Evolutionary conservation across 2,797 vertebrate species (phyloP).

Genomic region (Pseudomugil gertrudae): DNA sequence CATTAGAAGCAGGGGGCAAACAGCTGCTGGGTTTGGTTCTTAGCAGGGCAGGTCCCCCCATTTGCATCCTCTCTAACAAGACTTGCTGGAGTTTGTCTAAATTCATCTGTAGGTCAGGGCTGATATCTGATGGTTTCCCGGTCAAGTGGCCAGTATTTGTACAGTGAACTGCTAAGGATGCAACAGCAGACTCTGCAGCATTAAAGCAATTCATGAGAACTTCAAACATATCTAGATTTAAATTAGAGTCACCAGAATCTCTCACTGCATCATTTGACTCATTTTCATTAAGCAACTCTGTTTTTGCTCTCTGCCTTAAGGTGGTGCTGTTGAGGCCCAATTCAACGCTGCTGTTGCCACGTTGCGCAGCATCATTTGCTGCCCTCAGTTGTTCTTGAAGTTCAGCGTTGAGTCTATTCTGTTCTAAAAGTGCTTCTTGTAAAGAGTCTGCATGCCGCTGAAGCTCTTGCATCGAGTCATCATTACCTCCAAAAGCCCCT

Average conservation of each 20-base stretch:
- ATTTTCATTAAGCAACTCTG: conserved; percentile 25
- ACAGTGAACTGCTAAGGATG: conserved; percentile 70
- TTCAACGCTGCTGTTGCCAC: background rate
- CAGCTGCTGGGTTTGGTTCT: conserved; percentile 9
- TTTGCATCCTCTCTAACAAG: conserved; percentile 62
- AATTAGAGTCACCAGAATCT: conserved; percentile 16
- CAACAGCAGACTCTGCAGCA: conserved; percentile 71
- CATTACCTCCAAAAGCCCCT: conserved; percentile 1
- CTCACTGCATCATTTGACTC: conserved; percentile 4
- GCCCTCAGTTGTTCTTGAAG: conserved; percentile 70
- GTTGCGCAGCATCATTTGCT: conserved; percentile 44
- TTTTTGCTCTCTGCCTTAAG: conserved; percentile 17
- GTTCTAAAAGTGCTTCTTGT: conserved; percentile 74
- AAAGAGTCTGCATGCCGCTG: conserved; percentile 67
- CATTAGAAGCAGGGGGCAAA: conserved; percentile 12
- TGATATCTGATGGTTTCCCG: conserved; percentile 28
- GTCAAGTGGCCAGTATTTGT: conserved; percentile 33
- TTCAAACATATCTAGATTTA: conserved; percentile 42
- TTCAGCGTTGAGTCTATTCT: conserved; percentile 69
- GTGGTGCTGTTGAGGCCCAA: conserved; percentile 23
- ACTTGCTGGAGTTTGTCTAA: conserved; percentile 76
- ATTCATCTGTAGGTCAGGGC: conserved; percentile 63
- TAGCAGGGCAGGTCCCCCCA: conserved; percentile 34
- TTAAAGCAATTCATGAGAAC: conserved; percentile 72
- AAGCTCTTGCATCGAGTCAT: conserved; percentile 41